Percentiles rank a stretch among this genome's conserved stretches.
phyloP scores from a whole-genome alignment of 2,113 vertebrate species.

The Origma solitaria region DNA sequence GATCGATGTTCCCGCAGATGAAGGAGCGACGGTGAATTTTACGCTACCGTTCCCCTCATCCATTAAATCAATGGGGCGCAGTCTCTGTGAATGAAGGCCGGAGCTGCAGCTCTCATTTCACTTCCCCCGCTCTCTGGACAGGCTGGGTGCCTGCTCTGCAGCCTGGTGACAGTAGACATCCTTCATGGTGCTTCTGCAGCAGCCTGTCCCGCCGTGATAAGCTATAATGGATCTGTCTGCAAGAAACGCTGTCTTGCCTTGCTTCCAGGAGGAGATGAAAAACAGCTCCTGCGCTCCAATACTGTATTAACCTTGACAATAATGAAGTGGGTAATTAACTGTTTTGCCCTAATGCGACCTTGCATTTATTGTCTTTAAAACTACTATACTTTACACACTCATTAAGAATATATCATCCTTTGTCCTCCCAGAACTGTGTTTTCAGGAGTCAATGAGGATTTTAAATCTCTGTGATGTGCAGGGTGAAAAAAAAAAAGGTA shows the following conservation, averaged over 20 bases:
- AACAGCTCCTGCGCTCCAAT: slow-evolving; percentile 77
- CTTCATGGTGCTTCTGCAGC: slow-evolving; percentile 77
- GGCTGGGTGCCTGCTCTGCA: background rate
- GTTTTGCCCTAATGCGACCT: slow-evolving; percentile 80
- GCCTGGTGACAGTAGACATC: slow-evolving; percentile 86
- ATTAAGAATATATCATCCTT: slow-evolving; percentile 34
- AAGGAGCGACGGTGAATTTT: slow-evolving; percentile 64
- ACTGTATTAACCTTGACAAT: slow-evolving; percentile 91
- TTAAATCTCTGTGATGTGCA: background rate
- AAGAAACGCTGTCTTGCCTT: slow-evolving; percentile 74
- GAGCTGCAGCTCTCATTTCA: slow-evolving; percentile 30
- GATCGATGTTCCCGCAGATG: background rate
- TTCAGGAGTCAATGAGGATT: background rate
- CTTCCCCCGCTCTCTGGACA: background rate
- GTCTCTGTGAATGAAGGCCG: slow-evolving; percentile 65
- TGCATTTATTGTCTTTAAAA: slow-evolving; percentile 59
- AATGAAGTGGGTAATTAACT: slow-evolving; percentile 94
- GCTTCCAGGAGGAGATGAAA: slow-evolving; percentile 78
- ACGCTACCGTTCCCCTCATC: slow-evolving; percentile 32
- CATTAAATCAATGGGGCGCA: slow-evolving; percentile 65
- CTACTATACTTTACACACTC: slow-evolving; percentile 19
- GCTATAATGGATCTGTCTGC: slow-evolving; percentile 89
- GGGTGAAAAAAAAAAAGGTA: background rate
- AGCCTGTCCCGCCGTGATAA: slow-evolving; percentile 89
- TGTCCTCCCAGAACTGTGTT: background rate